Evolutionary conservation across 2,797 vertebrate species (phyloP), one percentile per base, ranked within the genome.

Genomic region (Phalloptychus januarius): DNA sequence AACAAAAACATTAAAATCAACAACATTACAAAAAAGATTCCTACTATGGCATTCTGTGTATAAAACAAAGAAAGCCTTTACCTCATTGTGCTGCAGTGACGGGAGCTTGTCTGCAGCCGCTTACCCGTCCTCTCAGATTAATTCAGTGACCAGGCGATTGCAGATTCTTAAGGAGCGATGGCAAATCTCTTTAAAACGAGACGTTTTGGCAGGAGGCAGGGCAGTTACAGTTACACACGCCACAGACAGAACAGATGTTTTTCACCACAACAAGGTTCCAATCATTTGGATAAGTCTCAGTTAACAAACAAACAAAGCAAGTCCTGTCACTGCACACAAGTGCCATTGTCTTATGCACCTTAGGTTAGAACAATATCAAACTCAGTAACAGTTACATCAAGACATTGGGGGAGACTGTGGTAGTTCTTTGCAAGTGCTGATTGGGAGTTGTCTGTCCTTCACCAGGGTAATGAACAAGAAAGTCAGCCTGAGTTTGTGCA

Each of bases 121-220:
- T 76, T 82, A 58, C 11, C 20, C 78, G 80, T 83, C 85, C 69
- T 78, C 75, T 74, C 69, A 67, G 88, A 92, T 89, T 90, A 88
- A 88, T 52, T 52, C 48, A 81, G 71, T 61, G 56, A 80, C 61
- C 44, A 23, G 45, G 71, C 78, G 67, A 73, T 23, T 79, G 67
- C 83, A 56, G 80, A 72, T 84, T 89, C 85, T 91, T 88, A 91
- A 89, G 85, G 38, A 87, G 85, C n/a, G 4, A 70, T 65, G 76
- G 82, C 73, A 89, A 91, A 90, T 90, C 90, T 87, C 81, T 81
- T 50, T 65, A 50, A 76, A 83, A 74, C 2, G 31, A 28, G 46
- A 74, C 38, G 71, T 87, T 85, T 86, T 40, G 76, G 85, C 86
- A 92, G 85, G 79, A 80, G 80, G 84, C 80, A 75, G 78, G 65